Evolutionary conservation across 2,888 invertebrate species (phyloP), one percentile per base, ranked within the genome.

Genomic region (Harmothoe impar): DNA sequence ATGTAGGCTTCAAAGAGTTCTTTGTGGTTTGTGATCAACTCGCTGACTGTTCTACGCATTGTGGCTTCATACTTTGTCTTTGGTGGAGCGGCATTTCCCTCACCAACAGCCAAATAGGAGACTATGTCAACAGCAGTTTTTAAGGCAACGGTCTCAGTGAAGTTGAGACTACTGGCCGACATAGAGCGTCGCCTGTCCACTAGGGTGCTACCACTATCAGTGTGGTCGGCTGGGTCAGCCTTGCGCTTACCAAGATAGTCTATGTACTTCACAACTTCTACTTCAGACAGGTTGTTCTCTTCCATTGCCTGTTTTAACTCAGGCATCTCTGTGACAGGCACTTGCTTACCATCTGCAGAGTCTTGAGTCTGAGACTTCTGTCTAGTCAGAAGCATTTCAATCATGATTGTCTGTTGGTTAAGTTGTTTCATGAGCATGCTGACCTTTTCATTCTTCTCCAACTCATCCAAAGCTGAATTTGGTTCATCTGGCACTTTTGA

Each of bases 1-100:
- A 95, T 94, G 94, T 95, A 94, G 52, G 94, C 93, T 91, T 94
- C 94, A 90, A 95, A 94, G 86, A 94, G 93, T 84, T 94, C 94
- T 90, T 94, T 93, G 92, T 95, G 95, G 90, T 94, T 92, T 68
- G 93, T 94, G 1, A 94, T 94, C 51, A 95, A 91, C 93, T 95
- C 94, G 84, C 93, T 92, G 15, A 95, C 95, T 81, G 94, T 94
- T 92, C 94, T 93, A 85, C 95, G 92, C 93, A 95, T 94, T n/a
- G 95, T 72, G 25, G 0, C 72, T 72, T n/a, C 72, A 72, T 72
- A 72, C 25, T 95, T 93, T 94, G 94, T 91, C 94, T 94, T 72
- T 25, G 72, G 72, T 0, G 93, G 90, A 94, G 94, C 0, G 93
- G 93, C 15, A 94, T 93, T 92, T 93, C 94, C 90, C 92, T 94